Evolutionary conservation across 2,113 vertebrate species (phyloP), one percentile per base, ranked within the genome.

Genomic region (Sminthopsis crassicaudata): DNA sequence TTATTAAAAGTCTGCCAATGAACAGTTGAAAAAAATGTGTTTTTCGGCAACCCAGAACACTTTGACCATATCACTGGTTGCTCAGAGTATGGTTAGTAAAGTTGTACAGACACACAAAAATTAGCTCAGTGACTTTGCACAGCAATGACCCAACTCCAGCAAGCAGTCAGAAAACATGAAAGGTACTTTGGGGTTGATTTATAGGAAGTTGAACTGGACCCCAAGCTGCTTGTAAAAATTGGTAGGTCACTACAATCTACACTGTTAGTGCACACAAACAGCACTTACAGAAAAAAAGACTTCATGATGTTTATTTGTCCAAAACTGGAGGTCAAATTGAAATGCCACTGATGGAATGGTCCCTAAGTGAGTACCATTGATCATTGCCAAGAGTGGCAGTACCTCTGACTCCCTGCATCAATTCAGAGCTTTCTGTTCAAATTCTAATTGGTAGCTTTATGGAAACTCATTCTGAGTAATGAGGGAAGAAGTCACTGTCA

Each of bases 61-160:
- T 57, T 88, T 96, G 19, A 19, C 52, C 16, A 94, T 94, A 51
- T 94, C 94, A 96, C 92, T 92, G 95, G 48, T 22, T 51, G 93
- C 57, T 27, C 57, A 54, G 1, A 88, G 25, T 94, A 51, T 95
- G 12, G 89, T 97, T 95, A 95, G 93, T 93, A 93, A 96, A 91
- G 94, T 94, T 93, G 90, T 36, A 95, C 25, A 92, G 36, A 89
- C 67, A 91, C 48, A 76, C n/a, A 46, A 96, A 91, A 48, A 95
- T 93, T 89, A 90, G 52, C 91, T 90, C 48, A 91, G 91, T 53
- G 42, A 91, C 92, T 96, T 94, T 93, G 25, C 84, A 94, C 60
- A 96, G 84, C 92, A 93, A 96, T 92, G 94, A 48, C 51, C 89
- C 84, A 92, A 36, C 25, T 54, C 57, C 90, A 2, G 36, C 90